A percentile compares a stretch with the other conserved stretches of the same genome.
Evolutionary conservation across 1,140 invertebrate species (phyloP).

Genomic region (Camponotus floridanus): DNA sequence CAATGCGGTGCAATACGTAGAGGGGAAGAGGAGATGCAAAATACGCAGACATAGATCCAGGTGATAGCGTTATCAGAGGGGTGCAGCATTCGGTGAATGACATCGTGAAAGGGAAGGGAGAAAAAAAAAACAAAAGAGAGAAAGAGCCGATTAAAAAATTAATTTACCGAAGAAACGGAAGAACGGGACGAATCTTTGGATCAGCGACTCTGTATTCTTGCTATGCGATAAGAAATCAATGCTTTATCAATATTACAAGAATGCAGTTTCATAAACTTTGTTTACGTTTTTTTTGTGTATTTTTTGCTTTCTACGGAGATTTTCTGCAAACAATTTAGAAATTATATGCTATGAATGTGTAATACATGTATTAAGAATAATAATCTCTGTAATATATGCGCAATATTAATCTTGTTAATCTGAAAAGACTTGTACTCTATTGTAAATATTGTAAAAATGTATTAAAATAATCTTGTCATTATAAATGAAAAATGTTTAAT

Average conservation of each 20-base stretch:
- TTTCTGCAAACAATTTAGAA: not conserved
- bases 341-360: not conserved
- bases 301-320: not conserved
- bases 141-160: slow-evolving; percentile 82
- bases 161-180: slow-evolving; percentile 65
- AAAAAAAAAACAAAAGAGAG: slow-evolving; percentile 80
- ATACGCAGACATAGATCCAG: slow-evolving; percentile 38
- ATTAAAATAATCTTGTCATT: not conserved
- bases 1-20: not conserved
- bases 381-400: not conserved
- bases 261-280: not conserved
- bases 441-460: not conserved
- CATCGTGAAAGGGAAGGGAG: slow-evolving; percentile 41
- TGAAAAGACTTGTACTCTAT: not conserved
- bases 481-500: not conserved
- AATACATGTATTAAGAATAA: not conserved
- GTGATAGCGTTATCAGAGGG: slow-evolving; percentile 25
- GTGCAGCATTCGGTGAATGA: slow-evolving; percentile 44
- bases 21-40: not conserved
- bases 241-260: not conserved
- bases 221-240: no score
- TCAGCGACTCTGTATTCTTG: not conserved
- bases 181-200: slow-evolving; percentile 67
- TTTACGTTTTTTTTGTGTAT: not conserved
- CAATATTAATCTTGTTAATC: not conserved